phyloP scores from a whole-genome alignment of 2,113 vertebrate genomes.

The Ceyx cyanopectus region DNA sequence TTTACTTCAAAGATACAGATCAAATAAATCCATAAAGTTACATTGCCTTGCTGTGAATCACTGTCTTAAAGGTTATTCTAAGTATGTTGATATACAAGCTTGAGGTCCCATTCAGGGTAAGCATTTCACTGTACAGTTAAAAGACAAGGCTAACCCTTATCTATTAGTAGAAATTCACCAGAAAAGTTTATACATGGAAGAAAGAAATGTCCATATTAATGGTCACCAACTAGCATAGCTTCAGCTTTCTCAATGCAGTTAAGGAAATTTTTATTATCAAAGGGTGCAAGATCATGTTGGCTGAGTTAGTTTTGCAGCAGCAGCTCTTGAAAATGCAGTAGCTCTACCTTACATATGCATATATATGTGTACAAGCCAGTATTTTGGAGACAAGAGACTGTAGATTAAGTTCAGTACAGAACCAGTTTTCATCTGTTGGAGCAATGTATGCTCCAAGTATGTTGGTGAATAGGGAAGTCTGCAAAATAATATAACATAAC shows the following conservation, averaged over 20 bases:
- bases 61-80: slow-evolving; percentile 15
- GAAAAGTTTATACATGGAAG: background rate
- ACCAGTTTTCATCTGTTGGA: background rate
- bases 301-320: background rate
- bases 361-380: background rate
- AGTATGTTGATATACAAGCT: background rate
- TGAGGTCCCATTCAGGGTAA: background rate
- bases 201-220: background rate
- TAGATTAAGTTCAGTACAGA: background rate
- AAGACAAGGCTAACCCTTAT: background rate
- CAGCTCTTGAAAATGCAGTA: background rate
- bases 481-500: background rate
- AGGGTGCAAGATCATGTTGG: background rate
- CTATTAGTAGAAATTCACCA: background rate
- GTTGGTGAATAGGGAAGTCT: background rate
- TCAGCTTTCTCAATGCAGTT: background rate
- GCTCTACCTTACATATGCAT: accelerated
- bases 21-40: slow-evolving; percentile 47
- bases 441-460: background rate
- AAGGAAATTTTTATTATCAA: background rate
- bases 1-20: slow-evolving; percentile 50
- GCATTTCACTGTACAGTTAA: background rate
- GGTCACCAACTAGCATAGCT: background rate
- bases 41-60: slow-evolving; percentile 28
- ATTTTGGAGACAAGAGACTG: background rate